These are phyloP conservation scores for Syngnathus acus DNA, from an alignment of 2,797 vertebrate genomes.

Conservation along the genomic window DNA sequence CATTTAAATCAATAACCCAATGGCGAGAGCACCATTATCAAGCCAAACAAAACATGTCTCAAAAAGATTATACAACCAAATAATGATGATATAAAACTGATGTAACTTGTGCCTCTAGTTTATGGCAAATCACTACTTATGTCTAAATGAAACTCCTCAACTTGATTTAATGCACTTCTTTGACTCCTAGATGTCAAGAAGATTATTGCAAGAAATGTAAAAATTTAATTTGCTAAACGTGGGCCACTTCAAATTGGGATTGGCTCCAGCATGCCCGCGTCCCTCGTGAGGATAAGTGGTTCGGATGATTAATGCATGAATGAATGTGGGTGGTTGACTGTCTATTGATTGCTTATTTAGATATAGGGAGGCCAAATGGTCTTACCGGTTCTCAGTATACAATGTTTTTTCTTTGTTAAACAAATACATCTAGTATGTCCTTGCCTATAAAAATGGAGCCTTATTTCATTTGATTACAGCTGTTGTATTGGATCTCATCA, in stretches of 20 bases:
- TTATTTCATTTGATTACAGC: background rate
- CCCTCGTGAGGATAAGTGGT: too few relatives aligned
- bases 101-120: background rate
- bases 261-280: too few relatives aligned
- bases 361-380: background rate
- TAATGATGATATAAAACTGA: too few relatives aligned
- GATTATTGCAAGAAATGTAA: too few relatives aligned
- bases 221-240: too few relatives aligned
- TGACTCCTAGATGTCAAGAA: background rate
- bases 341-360: background rate
- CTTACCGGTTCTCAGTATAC: background rate
- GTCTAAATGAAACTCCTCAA: background rate
- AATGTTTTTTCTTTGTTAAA: background rate
- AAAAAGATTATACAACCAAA: too few relatives aligned
- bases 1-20: background rate
- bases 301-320: too few relatives aligned
- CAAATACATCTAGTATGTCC: background rate
- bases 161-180: background rate
- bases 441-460: too few relatives aligned
- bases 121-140: background rate
- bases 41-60: background rate
- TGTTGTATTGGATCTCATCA: background rate
- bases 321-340: background rate
- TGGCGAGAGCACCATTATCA: background rate
- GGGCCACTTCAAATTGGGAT: too few relatives aligned